A percentile compares a stretch with the other conserved stretches of the same genome.
These are phyloP conservation scores for Hedya salicella DNA, from an alignment of 2,888 invertebrate species.

Conservation along the genomic window DNA sequence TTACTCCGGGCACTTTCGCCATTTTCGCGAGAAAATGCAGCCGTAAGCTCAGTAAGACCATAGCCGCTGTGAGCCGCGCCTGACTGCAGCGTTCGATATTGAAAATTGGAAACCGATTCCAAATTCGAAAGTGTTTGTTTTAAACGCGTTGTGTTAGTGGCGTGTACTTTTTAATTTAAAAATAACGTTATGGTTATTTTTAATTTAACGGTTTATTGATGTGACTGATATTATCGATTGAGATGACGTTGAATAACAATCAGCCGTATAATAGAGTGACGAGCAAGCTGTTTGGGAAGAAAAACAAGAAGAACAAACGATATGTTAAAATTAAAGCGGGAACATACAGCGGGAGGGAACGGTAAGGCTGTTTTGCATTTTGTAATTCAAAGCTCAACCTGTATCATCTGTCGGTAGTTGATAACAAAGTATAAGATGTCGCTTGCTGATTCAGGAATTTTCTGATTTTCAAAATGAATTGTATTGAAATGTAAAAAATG, in stretches of 20 bases:
- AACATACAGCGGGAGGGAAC: conserved; percentile 72
- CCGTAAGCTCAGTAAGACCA: conserved; percentile 70
- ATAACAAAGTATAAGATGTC: too few relatives aligned
- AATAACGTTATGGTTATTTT: conserved; percentile 32
- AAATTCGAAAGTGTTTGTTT: conserved; percentile 30
- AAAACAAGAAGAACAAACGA: conserved; percentile 73
- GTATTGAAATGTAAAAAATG: too few relatives aligned
- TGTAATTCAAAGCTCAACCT: too few relatives aligned
- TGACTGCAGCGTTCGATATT: conserved; percentile 47
- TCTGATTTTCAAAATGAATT: too few relatives aligned
- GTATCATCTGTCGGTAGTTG: too few relatives aligned
- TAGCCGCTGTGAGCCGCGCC: conserved; percentile 63
- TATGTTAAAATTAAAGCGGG: conserved; percentile 69
- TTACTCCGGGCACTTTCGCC: conserved; percentile 71
- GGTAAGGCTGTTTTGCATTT: conserved; percentile 58
- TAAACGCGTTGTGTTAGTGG: conserved; percentile 40
- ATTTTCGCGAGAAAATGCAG: conserved; percentile 68
- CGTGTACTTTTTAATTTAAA: conserved; percentile 20
- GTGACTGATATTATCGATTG: conserved; percentile 21
- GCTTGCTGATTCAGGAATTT: too few relatives aligned
- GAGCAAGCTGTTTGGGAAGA: conserved; percentile 75
- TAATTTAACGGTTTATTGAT: conserved; percentile 15
- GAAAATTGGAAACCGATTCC: conserved; percentile 49
- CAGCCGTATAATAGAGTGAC: conserved; percentile 70
- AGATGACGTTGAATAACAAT: conserved; percentile 72